These are phyloP conservation scores for Fratercula arctica DNA, from an alignment of 2,797 vertebrate species.

Conservation along the genomic window DNA sequence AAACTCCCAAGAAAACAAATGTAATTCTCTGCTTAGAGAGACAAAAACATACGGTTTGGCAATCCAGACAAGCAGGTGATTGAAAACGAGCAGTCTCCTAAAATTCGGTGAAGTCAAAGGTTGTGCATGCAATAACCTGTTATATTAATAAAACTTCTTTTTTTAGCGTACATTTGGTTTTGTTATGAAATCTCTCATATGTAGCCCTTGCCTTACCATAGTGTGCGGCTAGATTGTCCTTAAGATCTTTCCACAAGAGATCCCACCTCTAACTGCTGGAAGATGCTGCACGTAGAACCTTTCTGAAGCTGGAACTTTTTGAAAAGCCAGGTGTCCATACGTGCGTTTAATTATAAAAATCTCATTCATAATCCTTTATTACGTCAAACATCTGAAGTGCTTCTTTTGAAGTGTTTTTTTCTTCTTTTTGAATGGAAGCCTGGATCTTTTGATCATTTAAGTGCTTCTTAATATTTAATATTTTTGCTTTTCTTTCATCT, in stretches of 20 bases:
- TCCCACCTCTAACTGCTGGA: neutral
- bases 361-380: neutral
- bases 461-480: neutral
- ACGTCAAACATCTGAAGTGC: neutral
- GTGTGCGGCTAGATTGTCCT: fast-evolving
- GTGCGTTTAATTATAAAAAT: fast-evolving
- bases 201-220: fast-evolving
- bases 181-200: neutral
- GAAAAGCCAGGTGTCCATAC: neutral
- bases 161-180: fast-evolving
- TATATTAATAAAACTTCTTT: fast-evolving
- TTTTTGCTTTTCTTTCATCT: neutral
- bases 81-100: neutral
- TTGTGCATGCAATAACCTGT: too few species aligned
- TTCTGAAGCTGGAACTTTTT: neutral
- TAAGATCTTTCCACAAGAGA: neutral
- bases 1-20: neutral
- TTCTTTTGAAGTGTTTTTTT: neutral
- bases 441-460: neutral
- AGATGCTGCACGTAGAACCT: neutral
- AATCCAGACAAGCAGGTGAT: fast-evolving
- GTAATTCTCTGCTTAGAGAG: neutral
- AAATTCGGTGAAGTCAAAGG: neutral
- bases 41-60: fast-evolving
- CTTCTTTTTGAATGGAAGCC: neutral